Evolutionary conservation across 2,113 vertebrate genomes (phyloP).

Genomic region (Otis tarda): DNA sequence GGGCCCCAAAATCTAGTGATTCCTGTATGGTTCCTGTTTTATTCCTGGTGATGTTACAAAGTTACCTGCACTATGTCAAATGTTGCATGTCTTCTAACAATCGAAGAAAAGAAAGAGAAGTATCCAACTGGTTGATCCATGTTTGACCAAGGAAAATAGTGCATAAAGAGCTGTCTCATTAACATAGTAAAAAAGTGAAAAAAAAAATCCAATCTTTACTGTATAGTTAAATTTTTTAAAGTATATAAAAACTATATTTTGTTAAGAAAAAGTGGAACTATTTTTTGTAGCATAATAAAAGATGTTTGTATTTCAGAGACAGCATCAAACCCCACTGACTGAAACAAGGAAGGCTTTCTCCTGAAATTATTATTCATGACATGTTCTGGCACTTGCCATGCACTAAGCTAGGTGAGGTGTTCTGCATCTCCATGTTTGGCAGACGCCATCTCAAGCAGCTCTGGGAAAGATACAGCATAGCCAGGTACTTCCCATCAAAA

Average conservation of each 20-base stretch:
- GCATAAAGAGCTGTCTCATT: constrained; percentile 18
- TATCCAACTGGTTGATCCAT: neutral
- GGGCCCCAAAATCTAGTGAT: neutral
- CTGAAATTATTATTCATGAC: neutral
- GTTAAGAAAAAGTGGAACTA: constrained; percentile 35
- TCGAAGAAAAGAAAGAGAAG: neutral
- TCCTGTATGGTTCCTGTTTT: neutral
- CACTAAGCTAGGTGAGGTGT: neutral
- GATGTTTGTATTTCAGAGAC: constrained; percentile 53
- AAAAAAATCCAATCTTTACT: neutral
- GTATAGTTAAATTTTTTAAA: constrained; percentile 40
- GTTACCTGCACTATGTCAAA: neutral
- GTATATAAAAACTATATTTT: constrained; percentile 60
- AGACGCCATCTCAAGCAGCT: neutral
- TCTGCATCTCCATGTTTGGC: neutral
- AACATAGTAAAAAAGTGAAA: neutral
- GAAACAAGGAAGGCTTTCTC: neutral
- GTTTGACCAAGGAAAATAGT: neutral
- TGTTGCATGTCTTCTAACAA: neutral
- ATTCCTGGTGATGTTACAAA: neutral
- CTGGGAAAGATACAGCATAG: neutral
- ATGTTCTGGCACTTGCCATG: neutral
- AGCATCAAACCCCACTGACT: neutral
- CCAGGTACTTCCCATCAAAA: neutral
- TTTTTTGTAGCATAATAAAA: constrained; percentile 59